Conservation (phyloP, 2,888 invertebrate species). For the Andrena haemorrhoa region DNA sequence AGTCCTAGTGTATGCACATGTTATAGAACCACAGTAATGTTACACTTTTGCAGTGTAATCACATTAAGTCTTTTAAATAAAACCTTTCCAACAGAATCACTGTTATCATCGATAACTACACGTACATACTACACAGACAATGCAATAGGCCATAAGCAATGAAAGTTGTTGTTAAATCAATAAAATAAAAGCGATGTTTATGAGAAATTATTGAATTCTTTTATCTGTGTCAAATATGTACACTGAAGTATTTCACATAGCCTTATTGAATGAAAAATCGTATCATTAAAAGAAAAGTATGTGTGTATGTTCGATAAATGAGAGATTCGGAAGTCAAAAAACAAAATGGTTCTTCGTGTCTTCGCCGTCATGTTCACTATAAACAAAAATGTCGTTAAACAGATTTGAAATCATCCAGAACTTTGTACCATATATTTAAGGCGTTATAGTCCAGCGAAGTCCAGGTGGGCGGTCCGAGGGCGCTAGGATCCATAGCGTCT, state of each 20-base stretch:
- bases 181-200: background rate
- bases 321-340: background rate
- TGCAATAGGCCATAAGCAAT: conserved; percentile 7
- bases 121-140: background rate
- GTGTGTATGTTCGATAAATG: background rate
- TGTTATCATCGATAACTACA: conserved; percentile 16
- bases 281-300: background rate
- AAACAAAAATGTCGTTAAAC: too few species aligned
- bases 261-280: conserved; percentile 11
- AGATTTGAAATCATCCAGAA: too few species aligned
- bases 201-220: background rate
- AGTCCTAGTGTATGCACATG: background rate
- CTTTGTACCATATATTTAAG: too few species aligned
- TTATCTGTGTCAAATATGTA: background rate
- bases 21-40: conserved; percentile 8
- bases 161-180: background rate
- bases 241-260: conserved; percentile 1
- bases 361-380: too few species aligned
- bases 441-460: too few species aligned
- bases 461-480: too few species aligned
- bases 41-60: conserved; percentile 25
- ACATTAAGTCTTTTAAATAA: conserved; percentile 19
- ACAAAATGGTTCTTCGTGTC: conserved; percentile 1
- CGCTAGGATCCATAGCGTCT: too few species aligned
- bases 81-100: background rate